phyloP scores from a whole-genome alignment of 2,797 vertebrate species.

The Pipistrellus kuhlii region DNA sequence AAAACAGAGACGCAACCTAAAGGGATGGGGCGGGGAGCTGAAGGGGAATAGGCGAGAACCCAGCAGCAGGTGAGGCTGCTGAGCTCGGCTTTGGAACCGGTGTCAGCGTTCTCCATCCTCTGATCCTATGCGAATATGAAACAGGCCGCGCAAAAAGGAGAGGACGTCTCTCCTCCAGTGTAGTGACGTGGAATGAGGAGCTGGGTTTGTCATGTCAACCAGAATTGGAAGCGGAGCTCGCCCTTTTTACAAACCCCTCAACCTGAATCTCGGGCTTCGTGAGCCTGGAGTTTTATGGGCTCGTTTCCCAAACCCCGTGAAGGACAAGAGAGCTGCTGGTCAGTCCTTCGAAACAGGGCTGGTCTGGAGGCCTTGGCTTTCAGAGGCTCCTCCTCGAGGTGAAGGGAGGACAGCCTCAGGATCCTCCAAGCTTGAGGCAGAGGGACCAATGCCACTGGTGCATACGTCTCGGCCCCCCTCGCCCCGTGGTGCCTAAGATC shows the following conservation, averaged over 20 bases:
- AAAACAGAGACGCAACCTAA: not conserved
- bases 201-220: not conserved
- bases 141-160: not conserved
- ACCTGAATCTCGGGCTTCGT: not conserved
- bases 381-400: not conserved
- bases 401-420: not conserved
- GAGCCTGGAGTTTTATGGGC: slow-evolving; percentile 6
- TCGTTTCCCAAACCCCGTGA: not conserved
- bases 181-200: slow-evolving; percentile 29
- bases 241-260: not conserved
- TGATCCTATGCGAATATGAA: not conserved
- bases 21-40: not conserved
- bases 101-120: not conserved
- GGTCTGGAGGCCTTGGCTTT: slow-evolving; percentile 23
- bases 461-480: not conserved
- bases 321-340: not conserved
- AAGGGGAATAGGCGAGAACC: not conserved
- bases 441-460: not conserved
- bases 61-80: not conserved
- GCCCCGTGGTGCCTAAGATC: not conserved
- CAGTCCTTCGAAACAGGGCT: not conserved
- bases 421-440: not conserved
- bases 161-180: slow-evolving; percentile 14
- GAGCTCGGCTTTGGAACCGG: not conserved
- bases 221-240: not conserved